Percentiles rank a stretch among this genome's conserved stretches.
These are phyloP conservation scores for Rhingia campestris DNA, from an alignment of 2,888 invertebrate species.

Conservation along the genomic window DNA sequence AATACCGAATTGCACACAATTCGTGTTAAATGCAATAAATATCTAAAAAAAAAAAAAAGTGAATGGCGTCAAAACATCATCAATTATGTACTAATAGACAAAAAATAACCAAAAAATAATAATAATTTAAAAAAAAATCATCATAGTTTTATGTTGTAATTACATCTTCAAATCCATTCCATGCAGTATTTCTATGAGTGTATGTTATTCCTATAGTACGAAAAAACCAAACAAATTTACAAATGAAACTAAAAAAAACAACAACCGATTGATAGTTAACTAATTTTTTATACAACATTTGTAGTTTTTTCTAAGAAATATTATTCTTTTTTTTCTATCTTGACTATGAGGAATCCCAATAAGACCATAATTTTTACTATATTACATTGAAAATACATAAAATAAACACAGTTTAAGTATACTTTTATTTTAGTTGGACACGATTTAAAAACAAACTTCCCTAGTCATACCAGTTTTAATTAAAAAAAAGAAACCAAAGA, in stretches of 20 bases:
- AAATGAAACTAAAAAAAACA: conserved; percentile 38
- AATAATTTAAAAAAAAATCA: not conserved
- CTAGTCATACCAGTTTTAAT: conserved; percentile 61
- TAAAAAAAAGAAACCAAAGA: conserved; percentile 12
- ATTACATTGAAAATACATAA: conserved; percentile 13
- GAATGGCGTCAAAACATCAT: not conserved
- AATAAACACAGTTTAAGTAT: conserved; percentile 7
- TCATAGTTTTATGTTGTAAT: conserved; percentile 9
- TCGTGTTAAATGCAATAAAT: not conserved
- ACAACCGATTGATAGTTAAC: conserved; percentile 70
- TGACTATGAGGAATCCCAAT: conserved; percentile 57
- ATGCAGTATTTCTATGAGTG: conserved; percentile 3
- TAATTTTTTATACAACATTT: conserved; percentile 70
- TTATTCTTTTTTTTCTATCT: conserved; percentile 39
- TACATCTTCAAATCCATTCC: conserved; percentile 66
- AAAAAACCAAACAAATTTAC: conserved; percentile 61
- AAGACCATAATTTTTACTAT: conserved; percentile 61
- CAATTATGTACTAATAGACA: conserved; percentile 31
- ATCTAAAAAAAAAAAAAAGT: conserved; percentile 16
- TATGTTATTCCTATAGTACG: conserved; percentile 29
- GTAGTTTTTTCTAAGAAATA: conserved; percentile 69
- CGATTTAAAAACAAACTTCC: conserved; percentile 45
- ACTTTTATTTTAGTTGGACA: conserved; percentile 24
- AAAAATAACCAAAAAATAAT: not conserved
- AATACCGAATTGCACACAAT: not conserved